phyloP scores from a whole-genome alignment of 2,888 invertebrate species.

The Blastobasis lacticolella region DNA sequence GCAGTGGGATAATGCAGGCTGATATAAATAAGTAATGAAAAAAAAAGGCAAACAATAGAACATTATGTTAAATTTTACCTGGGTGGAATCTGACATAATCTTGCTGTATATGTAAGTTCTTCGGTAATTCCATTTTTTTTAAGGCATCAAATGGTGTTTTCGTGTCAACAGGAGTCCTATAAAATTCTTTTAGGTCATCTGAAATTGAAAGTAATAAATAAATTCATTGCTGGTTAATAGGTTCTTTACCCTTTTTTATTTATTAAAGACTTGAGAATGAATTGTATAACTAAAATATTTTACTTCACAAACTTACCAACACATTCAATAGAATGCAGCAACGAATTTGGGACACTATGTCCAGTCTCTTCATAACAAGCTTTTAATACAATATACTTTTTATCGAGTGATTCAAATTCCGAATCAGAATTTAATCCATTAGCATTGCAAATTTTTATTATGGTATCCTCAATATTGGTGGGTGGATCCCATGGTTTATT shows the following conservation, averaged over 20 bases:
- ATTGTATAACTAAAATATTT: no score
- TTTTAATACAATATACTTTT: constrained; percentile 81
- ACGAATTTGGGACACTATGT: constrained; percentile 87
- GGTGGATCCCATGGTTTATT: constrained; percentile 84
- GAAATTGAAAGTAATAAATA: constrained; percentile 20
- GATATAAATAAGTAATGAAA: not conserved
- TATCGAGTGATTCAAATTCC: constrained; percentile 58
- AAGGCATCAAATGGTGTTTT: constrained; percentile 83
- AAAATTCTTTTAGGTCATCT: constrained; percentile 83
- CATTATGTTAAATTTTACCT: constrained; percentile 47
- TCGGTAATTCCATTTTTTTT: constrained; percentile 82
- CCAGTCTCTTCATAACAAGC: constrained; percentile 82
- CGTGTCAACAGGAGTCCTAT: constrained; percentile 80
- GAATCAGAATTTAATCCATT: constrained; percentile 64
- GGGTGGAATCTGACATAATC: constrained; percentile 90
- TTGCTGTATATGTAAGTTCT: constrained; percentile 88
- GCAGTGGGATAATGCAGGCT: no score
- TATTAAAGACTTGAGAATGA: no score
- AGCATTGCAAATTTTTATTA: constrained; percentile 75
- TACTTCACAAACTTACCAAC: constrained; percentile 65
- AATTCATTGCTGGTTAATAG: no score
- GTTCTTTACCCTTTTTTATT: no score
- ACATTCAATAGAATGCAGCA: constrained; percentile 82
- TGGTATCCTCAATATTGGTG: constrained; percentile 72
- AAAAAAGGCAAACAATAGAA: not conserved